A percentile compares a stretch with the other conserved stretches of the same genome.
Conservation (phyloP, 2,888 invertebrate species). For the Nebria brevicollis region DNA sequence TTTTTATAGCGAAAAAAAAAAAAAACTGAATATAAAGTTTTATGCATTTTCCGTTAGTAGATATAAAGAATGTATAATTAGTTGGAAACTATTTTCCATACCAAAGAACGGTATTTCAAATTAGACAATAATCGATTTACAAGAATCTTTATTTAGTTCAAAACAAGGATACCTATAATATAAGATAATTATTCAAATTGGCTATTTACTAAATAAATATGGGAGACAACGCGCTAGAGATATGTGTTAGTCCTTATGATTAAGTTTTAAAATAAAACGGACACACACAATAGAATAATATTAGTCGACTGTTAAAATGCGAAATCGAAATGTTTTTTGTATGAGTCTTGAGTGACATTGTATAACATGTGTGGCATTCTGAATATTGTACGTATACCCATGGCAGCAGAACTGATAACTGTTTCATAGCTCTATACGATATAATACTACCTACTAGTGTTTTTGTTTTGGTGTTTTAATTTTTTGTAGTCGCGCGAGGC, state of each 20-base stretch:
- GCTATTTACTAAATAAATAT: no score
- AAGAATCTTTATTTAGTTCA: no score
- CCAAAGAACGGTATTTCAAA: not conserved
- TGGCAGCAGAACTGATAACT: constrained; percentile 8
- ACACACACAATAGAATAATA: not conserved
- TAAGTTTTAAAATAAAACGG: not conserved
- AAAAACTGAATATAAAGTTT: not conserved
- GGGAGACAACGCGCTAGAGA: no score
- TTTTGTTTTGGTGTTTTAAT: not conserved
- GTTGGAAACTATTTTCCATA: not conserved
- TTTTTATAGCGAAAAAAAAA: not conserved
- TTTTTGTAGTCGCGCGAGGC: not conserved
- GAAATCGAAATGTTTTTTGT: not conserved
- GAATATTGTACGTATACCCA: not conserved
- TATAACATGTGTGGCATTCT: not conserved
- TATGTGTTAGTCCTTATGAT: no score
- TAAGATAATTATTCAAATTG: no score
- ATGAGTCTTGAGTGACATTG: not conserved
- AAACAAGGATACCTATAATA: no score
- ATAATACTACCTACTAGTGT: not conserved
- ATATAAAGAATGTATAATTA: not conserved
- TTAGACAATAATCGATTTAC: not conserved
- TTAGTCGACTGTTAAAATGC: not conserved
- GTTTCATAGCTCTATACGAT: not conserved
- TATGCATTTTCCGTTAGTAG: not conserved